Evolutionary conservation across 2,113 vertebrate species (phyloP).

Genomic region (Cyprinodon brontotheroides): DNA sequence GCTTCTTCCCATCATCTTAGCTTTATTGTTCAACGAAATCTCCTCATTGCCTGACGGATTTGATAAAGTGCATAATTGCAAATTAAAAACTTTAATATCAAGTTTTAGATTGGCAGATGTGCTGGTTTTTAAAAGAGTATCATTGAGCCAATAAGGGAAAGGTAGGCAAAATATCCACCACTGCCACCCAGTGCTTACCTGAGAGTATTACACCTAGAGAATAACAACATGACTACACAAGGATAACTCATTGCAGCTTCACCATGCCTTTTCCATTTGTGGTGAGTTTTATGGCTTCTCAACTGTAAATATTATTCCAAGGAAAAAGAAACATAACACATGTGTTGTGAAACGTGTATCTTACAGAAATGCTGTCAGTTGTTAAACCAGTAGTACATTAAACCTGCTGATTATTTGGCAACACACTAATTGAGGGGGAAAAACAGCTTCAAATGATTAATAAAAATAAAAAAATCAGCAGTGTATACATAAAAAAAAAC

Average conservation of each 20-base stretch:
- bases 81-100: conserved; percentile 13
- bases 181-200: conserved; percentile 73
- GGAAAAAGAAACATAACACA: conserved; percentile 57
- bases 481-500: conserved; percentile 27
- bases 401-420: conserved; percentile 13
- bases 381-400: conserved; percentile 28
- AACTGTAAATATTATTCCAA: conserved; percentile 68
- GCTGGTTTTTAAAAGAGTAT: background rate
- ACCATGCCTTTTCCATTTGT: conserved; percentile 66
- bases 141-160: conserved; percentile 9
- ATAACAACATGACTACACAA: conserved; percentile 50
- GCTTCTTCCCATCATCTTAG: background rate
- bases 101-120: background rate
- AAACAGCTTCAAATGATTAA: conserved; percentile 13
- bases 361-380: conserved; percentile 30
- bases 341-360: conserved; percentile 58
- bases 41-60: background rate
- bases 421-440: conserved; percentile 1
- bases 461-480: conserved; percentile 27
- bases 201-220: conserved; percentile 21
- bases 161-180: conserved; percentile 52
- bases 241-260: conserved; percentile 65
- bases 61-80: background rate
- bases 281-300: conserved; percentile 67
- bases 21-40: background rate